Evolutionary conservation across 37 sponge, comb jelly and placozoan species (phyloP).

Genomic region (Agelas oroides): DNA sequence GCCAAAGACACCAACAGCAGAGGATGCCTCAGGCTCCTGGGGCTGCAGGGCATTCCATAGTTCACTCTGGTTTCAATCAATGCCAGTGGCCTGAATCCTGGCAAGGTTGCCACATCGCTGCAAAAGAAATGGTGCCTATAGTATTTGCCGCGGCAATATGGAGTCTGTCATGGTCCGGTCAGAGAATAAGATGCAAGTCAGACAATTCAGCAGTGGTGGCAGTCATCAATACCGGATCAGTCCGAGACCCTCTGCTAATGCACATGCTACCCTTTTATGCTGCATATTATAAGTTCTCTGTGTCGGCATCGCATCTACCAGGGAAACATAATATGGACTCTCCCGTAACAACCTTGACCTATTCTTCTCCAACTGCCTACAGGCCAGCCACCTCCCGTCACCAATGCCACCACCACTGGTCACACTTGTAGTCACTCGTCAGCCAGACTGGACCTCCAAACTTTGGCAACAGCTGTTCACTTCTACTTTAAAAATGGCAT

Average conservation of each 20-base stretch:
- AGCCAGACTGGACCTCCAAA: too few species aligned
- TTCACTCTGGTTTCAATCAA: slow-evolving; percentile 9
- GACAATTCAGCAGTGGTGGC: slow-evolving; percentile 67
- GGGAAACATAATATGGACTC: too few species aligned
- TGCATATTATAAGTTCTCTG: too few species aligned
- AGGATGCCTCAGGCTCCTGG: slow-evolving; percentile 37
- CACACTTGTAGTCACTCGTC: too few species aligned
- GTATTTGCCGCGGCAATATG: slow-evolving; percentile 21
- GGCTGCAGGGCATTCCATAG: slow-evolving; percentile 16
- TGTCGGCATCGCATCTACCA: too few species aligned
- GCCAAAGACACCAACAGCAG: background rate
- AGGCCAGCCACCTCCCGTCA: too few species aligned
- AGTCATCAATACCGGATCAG: slow-evolving; percentile 4
- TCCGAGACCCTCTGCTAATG: slow-evolving; percentile 40
- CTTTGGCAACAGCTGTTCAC: too few species aligned
- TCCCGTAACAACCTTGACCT: too few species aligned
- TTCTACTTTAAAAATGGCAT: too few species aligned
- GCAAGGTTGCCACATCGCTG: background rate
- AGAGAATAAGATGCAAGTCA: slow-evolving; percentile 1
- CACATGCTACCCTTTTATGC: slow-evolving; percentile 50
- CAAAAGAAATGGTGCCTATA: slow-evolving; percentile 29
- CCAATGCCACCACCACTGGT: too few species aligned
- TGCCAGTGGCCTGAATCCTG: slow-evolving; percentile 16
- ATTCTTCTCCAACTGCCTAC: too few species aligned
- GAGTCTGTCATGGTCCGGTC: background rate